Evolutionary conservation across 2,888 invertebrate genomes (phyloP).

Genomic region (Phorcus lineatus): DNA sequence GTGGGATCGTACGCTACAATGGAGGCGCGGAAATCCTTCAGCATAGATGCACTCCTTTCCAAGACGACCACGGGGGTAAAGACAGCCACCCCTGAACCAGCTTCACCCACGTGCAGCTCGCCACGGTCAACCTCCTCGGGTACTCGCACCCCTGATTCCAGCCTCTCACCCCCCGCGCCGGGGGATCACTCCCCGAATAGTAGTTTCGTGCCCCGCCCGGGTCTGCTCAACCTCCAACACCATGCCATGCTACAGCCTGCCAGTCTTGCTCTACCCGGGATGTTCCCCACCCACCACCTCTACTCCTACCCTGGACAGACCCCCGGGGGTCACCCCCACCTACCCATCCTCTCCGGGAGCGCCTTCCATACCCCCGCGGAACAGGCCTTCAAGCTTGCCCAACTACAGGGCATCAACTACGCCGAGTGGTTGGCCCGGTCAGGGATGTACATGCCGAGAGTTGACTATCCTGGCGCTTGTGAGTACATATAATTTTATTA

Average conservation of each 20-base stretch:
- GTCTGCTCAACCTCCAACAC: conserved; percentile 58
- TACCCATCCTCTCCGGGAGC: conserved; percentile 60
- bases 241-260: conserved; percentile 34
- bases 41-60: conserved; percentile 91
- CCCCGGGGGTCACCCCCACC: conserved; percentile 41
- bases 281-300: conserved; percentile 43
- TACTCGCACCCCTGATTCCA: conserved; percentile 58
- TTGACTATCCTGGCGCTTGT: conserved; percentile 69
- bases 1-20: conserved; percentile 34
- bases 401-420: conserved; percentile 54
- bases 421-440: conserved; percentile 91
- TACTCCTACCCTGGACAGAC: conserved; percentile 37
- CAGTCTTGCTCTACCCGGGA: conserved; percentile 29
- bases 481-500: conserved; percentile 23
- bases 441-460: conserved; percentile 92
- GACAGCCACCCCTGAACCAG: conserved; percentile 28
- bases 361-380: conserved; percentile 70
- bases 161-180: conserved; percentile 49
- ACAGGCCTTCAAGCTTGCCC: conserved; percentile 68
- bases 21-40: conserved; percentile 83
- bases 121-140: conserved; percentile 55
- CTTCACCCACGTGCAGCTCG: conserved; percentile 40
- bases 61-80: conserved; percentile 72
- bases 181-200: conserved; percentile 31
- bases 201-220: conserved; percentile 60